Conservation (phyloP, 2,113 vertebrate genomes). For the Scortum barcoo region DNA sequence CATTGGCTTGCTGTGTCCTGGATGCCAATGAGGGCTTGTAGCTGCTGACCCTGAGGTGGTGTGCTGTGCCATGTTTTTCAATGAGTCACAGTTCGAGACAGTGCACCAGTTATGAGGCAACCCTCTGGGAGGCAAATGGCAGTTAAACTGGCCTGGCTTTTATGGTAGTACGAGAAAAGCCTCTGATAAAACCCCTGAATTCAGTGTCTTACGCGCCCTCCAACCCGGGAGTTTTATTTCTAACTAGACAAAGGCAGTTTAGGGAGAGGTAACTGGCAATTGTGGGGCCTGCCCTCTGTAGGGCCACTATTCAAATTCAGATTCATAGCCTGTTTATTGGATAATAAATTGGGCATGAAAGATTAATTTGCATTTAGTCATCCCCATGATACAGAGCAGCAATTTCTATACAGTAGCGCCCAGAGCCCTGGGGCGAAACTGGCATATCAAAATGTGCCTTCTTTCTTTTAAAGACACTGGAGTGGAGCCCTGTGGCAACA, state of each 20-base stretch:
- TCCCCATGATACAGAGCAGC: constrained; percentile 61
- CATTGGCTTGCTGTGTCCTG: constrained; percentile 32
- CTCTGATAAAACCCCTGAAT: constrained; percentile 33
- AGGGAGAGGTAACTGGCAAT: constrained; percentile 34
- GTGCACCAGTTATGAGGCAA: constrained; percentile 12
- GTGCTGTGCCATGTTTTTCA: constrained; percentile 37
- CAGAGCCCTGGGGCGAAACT: constrained; percentile 53
- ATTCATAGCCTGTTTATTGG: constrained; percentile 73
- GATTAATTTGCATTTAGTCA: constrained; percentile 76
- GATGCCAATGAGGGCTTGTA: constrained; percentile 38
- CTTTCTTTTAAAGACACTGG: constrained; percentile 68
- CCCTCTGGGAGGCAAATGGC: constrained; percentile 35
- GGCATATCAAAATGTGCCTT: constrained; percentile 57
- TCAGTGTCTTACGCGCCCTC: constrained; percentile 10
- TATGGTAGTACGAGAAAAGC: constrained; percentile 11
- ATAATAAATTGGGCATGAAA: constrained; percentile 79
- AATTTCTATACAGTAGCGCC: constrained; percentile 56
- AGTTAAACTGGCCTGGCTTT: constrained; percentile 40
- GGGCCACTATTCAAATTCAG: constrained; percentile 66
- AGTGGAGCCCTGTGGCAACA: constrained; percentile 52
- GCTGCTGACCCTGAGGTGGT: constrained; percentile 48
- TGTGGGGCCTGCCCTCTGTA: constrained; percentile 47
- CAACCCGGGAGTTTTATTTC: constrained; percentile 37
- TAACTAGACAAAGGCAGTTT: constrained; percentile 48
- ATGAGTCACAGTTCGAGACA: constrained; percentile 34